Conservation (phyloP, 2,113 vertebrate species). For the Porphyrio hochstetteri region DNA sequence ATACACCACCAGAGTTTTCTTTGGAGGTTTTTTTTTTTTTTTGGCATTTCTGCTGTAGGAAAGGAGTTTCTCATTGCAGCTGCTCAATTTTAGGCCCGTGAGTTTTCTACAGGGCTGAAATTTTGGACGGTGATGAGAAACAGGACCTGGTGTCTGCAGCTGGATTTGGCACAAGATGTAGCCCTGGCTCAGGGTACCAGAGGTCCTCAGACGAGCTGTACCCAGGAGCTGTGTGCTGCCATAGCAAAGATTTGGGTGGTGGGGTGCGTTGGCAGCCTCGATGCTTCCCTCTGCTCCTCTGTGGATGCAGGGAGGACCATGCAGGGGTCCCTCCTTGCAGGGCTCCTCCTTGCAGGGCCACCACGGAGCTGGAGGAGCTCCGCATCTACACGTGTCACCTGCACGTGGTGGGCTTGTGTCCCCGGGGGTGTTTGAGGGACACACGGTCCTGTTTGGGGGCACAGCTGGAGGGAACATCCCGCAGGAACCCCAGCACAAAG, state of each 20-base stretch:
- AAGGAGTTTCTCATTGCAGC: neutral
- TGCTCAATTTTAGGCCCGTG: neutral
- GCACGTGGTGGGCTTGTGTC: accelerated
- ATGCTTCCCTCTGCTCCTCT: accelerated
- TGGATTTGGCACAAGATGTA: neutral
- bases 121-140: accelerated
- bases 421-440: neutral
- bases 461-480: accelerated
- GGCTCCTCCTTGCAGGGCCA: neutral
- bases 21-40: neutral
- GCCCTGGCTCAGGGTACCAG: neutral
- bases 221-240: accelerated
- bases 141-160: neutral
- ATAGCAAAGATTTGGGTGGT: accelerated
- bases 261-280: accelerated
- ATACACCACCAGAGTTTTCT: accelerated
- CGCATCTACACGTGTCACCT: accelerated
- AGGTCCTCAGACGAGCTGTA: accelerated
- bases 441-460: accelerated
- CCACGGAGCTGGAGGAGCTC: neutral
- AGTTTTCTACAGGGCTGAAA: neutral
- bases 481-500: neutral
- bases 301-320: neutral
- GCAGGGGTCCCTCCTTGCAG: neutral
- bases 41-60: neutral